Evolutionary conservation across 2,797 vertebrate genomes (phyloP).

Genomic region (Champsocephalus gunnari): DNA sequence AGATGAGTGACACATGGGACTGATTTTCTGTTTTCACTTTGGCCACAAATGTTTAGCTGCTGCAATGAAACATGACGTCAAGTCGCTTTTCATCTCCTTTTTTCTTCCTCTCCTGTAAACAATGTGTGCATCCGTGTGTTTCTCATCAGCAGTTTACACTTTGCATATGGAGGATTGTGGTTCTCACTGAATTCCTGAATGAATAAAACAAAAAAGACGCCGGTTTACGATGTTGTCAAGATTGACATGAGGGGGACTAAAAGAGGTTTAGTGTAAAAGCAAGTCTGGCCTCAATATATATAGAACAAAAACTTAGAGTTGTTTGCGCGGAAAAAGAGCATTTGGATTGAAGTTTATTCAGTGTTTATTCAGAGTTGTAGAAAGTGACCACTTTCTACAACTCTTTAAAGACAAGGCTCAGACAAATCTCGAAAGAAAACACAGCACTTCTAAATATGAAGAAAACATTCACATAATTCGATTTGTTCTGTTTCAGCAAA

Average conservation of each 20-base stretch:
- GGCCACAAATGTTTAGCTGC: slow-evolving; percentile 52
- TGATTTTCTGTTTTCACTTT: slow-evolving; percentile 45
- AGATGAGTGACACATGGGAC: slow-evolving; percentile 30
- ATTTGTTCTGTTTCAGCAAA: slow-evolving; percentile 25
- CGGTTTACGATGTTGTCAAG: slow-evolving; percentile 58
- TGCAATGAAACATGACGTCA: slow-evolving; percentile 50
- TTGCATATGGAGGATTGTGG: slow-evolving; percentile 57
- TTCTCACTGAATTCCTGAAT: slow-evolving; percentile 40
- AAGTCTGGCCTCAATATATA: slow-evolving; percentile 59
- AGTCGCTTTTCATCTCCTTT: slow-evolving; percentile 57
- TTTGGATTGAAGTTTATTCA: slow-evolving; percentile 49
- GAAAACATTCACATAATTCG: slow-evolving; percentile 6
- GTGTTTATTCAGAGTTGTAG: neutral
- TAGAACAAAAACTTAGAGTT: slow-evolving; percentile 41
- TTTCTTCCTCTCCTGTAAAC: slow-evolving; percentile 58
- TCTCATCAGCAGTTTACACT: slow-evolving; percentile 63
- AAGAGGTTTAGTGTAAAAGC: slow-evolving; percentile 44
- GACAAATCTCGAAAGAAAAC: slow-evolving; percentile 31
- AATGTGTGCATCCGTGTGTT: slow-evolving; percentile 55
- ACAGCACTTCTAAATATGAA: slow-evolving; percentile 36
- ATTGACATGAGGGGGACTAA: slow-evolving; percentile 30
- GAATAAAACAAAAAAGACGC: slow-evolving; percentile 49
- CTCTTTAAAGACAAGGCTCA: slow-evolving; percentile 42
- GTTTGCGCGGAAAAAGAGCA: slow-evolving; percentile 55
- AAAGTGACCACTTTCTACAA: slow-evolving; percentile 49